Evolutionary conservation across 2,113 vertebrate species (phyloP), one percentile per base, ranked within the genome.

Genomic region (Willisornis vidua): DNA sequence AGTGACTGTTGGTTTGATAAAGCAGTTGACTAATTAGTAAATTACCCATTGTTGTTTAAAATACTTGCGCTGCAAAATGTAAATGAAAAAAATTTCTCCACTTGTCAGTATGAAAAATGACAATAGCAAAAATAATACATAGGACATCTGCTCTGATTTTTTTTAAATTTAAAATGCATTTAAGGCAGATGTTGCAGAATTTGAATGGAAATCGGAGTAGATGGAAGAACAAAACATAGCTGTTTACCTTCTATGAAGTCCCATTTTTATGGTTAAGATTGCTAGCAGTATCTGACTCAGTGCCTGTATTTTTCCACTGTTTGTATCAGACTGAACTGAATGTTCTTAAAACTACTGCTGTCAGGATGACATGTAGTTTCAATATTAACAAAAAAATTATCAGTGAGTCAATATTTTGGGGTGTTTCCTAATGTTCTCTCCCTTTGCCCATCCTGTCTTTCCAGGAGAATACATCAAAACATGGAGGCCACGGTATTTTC

Each of bases 391-490:
- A 83, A 55, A 33, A 39, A 45, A 35, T 49, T 68, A 45, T 35
- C 35, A 20, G 15, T 2, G 4, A 87, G 22, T 80, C n/a, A 37
- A 46, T 73, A 13, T 81, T 90, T 81, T 9, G 5, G 72, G 54
- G 26, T 84, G 17, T 83, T 85, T 75, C 68, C 62, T 95, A 71
- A 94, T 83, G 43, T 39, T 61, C 39, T 75, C 41, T 85, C 43
- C 46, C 20, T 81, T 87, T 86, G 25, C 29, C 28, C 25, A 35
- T 85, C 46, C 25, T 67, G n/a, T 85, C 17, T 33, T 52, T 67
- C 48, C 29, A 99, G 99, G 99, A 96, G 99, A 99, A 89, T 99
- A 99, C 97, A 99, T 99, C 97, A 99, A 99, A 86, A 99, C 99
- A 63, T 99, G 99, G 99, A 98, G 99, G 97, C 99, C 99, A 0